A percentile compares a stretch with the other conserved stretches of the same genome.
Conservation (phyloP, 2,888 invertebrate species). For the Cosmia pyralina region DNA sequence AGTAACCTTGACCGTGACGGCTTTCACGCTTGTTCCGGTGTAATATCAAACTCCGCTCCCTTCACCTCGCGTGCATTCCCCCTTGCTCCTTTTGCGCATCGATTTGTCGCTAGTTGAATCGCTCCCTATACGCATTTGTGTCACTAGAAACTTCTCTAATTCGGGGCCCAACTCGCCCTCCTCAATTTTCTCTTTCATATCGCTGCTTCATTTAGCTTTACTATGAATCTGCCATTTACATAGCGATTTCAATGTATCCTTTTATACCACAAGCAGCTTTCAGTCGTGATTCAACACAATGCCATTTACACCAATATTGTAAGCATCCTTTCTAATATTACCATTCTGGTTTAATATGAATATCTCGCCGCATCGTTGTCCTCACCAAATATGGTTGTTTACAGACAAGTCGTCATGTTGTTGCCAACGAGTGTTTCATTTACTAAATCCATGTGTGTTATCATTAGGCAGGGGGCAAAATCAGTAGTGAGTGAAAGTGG, state of each 20-base stretch:
- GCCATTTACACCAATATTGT: conserved; percentile 25
- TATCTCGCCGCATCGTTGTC: not conserved
- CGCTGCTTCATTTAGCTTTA: conserved; percentile 11
- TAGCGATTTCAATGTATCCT: conserved; percentile 14
- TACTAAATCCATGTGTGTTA: conserved; percentile 40
- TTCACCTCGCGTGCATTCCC: conserved; percentile 65
- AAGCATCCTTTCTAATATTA: conserved; percentile 43
- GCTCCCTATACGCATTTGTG: conserved; percentile 31
- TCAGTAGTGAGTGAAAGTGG: conserved; percentile 81
- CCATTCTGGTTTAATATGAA: conserved; percentile 33
- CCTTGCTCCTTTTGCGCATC: conserved; percentile 75
- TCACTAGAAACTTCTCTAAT: conserved; percentile 1
- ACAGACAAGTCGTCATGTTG: not conserved
- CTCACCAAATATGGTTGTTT: conserved; percentile 13
- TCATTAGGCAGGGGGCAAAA: conserved; percentile 68
- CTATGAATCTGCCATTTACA: conserved; percentile 1
- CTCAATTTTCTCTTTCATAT: conserved; percentile 17
- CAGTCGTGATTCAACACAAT: conserved; percentile 34
- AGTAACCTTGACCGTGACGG: conserved; percentile 86
- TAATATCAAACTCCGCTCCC: conserved; percentile 70
- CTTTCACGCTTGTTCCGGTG: conserved; percentile 72
- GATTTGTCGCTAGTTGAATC: conserved; percentile 69
- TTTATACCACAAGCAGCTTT: conserved; percentile 27
- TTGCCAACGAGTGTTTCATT: conserved; percentile 16
- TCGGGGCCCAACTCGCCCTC: conserved; percentile 8